Evolutionary conservation across 2,113 vertebrate genomes (phyloP), one percentile per base, ranked within the genome.

Genomic region (Sylvietta virens): DNA sequence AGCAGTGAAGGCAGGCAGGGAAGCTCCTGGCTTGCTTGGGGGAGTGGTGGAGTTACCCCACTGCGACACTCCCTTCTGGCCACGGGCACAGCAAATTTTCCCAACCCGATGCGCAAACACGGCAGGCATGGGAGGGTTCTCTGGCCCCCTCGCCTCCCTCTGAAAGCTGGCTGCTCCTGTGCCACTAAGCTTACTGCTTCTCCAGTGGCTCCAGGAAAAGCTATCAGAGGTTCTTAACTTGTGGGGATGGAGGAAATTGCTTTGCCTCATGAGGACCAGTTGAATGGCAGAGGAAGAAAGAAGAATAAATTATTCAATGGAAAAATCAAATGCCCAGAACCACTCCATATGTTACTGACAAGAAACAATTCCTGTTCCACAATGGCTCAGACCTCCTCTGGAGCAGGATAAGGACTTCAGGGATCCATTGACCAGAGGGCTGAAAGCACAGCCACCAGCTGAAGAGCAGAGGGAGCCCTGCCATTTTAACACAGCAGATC

Each of bases 51-150:
- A 24, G 24, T 73, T 71, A 14, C 15, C 28, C 48, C 54, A 2
- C 11, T 64, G 50, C 66, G 56, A 23, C 0, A 2, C 27, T 89
- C 39, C 22, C 51, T 81, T 70, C 78, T 54, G 70, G 35, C 39
- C 39, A 7, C 0, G 0, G 47, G 30, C 51, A 23, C 9, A 45
- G 26, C 5, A 21, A 28, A 28, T 81, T 62, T 80, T 86, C 51
- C 39, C 72, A 47, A 22, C 5, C 7, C 28, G 54, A 62, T 66
- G 76, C 0, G 4, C 8, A 3, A 92, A 61, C 16, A 23, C 0
- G 0, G 30, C 1, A 20, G 86, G 56, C 2, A 3, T 3, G 1
- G 24, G 2, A 7, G 19, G 10, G 8, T 26, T 71, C 56, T 74
- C 56, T 47, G 65, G 21, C 44, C 31, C 20, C 14, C 31, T 57